Conservation (phyloP, 2,888 invertebrate genomes). For the Napeogenes sylphis region DNA sequence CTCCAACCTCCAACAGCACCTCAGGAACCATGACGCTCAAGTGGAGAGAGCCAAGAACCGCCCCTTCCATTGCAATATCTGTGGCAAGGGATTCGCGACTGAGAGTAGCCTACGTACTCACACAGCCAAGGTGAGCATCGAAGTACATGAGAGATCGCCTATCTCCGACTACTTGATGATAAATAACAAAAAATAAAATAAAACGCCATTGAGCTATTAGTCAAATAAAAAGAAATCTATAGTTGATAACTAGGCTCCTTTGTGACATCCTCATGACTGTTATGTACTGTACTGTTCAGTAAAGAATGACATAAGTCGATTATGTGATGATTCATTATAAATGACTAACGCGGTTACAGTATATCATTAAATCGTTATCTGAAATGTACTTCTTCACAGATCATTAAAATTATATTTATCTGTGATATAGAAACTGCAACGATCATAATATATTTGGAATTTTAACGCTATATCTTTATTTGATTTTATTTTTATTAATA, state of each 20-base stretch:
- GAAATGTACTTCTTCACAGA: conserved; percentile 5
- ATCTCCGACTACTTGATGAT: background rate
- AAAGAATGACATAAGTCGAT: conserved; percentile 1
- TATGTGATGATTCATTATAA: background rate
- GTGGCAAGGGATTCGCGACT: conserved; percentile 97
- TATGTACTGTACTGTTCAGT: background rate
- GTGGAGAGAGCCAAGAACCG: conserved; percentile 96
- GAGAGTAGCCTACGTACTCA: conserved; percentile 97
- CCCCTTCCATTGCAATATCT: conserved; percentile 97
- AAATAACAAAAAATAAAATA: background rate
- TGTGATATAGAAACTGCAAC: background rate
- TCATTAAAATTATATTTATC: conserved; percentile 1
- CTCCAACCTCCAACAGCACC: conserved; percentile 96
- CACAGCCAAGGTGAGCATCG: conserved; percentile 94
- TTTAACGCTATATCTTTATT: conserved; percentile 8
- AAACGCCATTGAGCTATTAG: background rate
- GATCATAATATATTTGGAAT: background rate
- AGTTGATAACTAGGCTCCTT: background rate
- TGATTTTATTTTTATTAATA: conserved; percentile 14
- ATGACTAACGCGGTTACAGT: conserved; percentile 2
- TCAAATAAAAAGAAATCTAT: too few species aligned
- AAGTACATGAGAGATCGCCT: background rate
- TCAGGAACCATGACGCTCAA: conserved; percentile 97
- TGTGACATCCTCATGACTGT: background rate
- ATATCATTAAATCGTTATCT: conserved; percentile 6